Evolutionary conservation across 1,140 invertebrate species (phyloP), one percentile per base, ranked within the genome.

Genomic region (Ceratosolen solmsi): DNA sequence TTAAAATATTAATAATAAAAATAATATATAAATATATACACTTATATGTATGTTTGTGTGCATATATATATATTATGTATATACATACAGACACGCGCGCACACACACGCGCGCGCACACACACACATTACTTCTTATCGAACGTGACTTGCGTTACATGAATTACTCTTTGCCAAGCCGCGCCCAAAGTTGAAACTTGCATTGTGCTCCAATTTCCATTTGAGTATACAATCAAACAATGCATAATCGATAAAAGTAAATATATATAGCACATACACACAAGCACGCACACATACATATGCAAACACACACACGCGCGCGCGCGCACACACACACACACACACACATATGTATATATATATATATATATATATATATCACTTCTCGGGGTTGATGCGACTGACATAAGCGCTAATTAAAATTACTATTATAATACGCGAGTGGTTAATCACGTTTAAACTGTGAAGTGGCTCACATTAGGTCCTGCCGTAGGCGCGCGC

Each of bases 311-410:
- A 36, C 27, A 38, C 20, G 36, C 27, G 3, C 51, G n/a, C n/a
- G 11, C 25, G 51, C 27, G 13, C 15, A 22, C 27, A 58, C 9
- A n/a, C 15, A 82, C 74, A 82, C 49, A 65, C 74, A 58, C 30
- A 22, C 70, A 56, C 38, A 65, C 25, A 30, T 63, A 20, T 49
- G 49, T 46, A 49, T 30, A 41, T 77, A 41, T 46, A 46, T 65
- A 25, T 63, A 77, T 15, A 41, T 74, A 74, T 49, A 33, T 56
- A 74, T 22, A 74, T 38, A 51, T 51, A 73, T 76, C 79, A 72
- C 79, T 81, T 81, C 72, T 81, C 72, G 79, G 72, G 72, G 73
- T 75, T 81, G 60, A 81, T 81, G 80, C 74, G 74, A 77, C 72
- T 58, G 71, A 76, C 33, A 70, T 65, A 74, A 25, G 58, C 46